A percentile compares a stretch with the other conserved stretches of the same genome.
Evolutionary conservation across 2,113 vertebrate species (phyloP).

Genomic region (Gopherus flavomarginatus): DNA sequence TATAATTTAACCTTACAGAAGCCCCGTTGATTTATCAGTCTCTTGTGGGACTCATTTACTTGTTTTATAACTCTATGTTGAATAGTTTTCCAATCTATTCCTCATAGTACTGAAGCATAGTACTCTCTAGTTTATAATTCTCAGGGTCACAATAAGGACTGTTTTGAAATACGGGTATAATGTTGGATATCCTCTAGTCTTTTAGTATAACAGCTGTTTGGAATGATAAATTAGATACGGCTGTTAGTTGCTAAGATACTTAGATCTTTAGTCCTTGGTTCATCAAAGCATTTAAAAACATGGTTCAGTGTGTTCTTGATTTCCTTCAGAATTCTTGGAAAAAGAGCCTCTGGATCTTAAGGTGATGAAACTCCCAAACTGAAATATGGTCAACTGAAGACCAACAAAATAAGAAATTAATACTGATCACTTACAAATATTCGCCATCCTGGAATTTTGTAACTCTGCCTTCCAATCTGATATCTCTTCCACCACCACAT

Average conservation of each 20-base stretch:
- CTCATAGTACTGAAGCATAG: neutral
- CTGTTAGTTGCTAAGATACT: neutral
- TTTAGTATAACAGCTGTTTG: neutral
- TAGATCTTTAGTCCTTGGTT: conserved; percentile 1
- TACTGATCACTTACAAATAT: conserved; percentile 35
- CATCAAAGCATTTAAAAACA: conserved; percentile 35
- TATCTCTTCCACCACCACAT: rapidly evolving
- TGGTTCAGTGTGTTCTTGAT: neutral
- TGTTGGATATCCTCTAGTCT: neutral
- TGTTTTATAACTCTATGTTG: neutral
- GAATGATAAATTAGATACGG: neutral
- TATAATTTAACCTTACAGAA: neutral
- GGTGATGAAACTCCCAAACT: neutral
- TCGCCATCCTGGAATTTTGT: neutral
- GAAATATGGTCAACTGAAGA: neutral
- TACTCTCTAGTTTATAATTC: neutral
- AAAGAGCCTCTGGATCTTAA: neutral
- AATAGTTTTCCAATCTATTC: neutral
- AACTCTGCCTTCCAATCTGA: neutral
- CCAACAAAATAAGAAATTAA: conserved; percentile 40
- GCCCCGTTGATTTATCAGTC: neutral
- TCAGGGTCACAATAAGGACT: neutral
- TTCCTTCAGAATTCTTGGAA: conserved; percentile 1
- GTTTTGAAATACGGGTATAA: neutral
- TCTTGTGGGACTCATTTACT: neutral